Conservation (phyloP, 2,113 vertebrate genomes). For the Myotis davidii region DNA sequence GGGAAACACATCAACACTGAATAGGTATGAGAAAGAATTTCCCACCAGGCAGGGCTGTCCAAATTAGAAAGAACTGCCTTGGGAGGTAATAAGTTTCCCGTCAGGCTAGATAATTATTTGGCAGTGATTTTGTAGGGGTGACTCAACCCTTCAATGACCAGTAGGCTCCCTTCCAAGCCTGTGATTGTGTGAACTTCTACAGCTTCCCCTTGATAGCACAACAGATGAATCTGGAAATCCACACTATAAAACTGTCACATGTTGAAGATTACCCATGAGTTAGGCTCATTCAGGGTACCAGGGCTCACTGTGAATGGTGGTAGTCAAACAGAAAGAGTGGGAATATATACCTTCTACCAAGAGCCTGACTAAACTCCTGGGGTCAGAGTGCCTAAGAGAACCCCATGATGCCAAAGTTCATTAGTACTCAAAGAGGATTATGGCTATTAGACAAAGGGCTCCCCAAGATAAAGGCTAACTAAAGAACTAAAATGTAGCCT, state of each 20-base stretch:
- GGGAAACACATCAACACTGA: constrained; percentile 52
- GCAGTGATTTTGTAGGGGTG: constrained; percentile 62
- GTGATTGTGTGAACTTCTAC: constrained; percentile 58
- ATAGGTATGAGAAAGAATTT: constrained; percentile 65
- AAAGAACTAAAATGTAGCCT: background rate
- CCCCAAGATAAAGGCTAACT: background rate
- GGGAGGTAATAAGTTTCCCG: constrained; percentile 68
- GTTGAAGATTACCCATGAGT: background rate
- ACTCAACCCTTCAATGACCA: constrained; percentile 61
- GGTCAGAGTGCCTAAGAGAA: background rate
- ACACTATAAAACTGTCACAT: background rate
- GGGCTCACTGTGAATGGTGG: background rate
- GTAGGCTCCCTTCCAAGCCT: constrained; percentile 59
- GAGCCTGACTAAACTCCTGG: background rate
- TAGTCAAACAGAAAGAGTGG: background rate
- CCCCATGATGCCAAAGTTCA: background rate
- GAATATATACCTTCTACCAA: constrained; percentile 8
- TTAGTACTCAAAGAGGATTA: background rate
- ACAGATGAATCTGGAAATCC: background rate
- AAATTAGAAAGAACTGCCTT: constrained; percentile 66
- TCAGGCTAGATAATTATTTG: constrained; percentile 74
- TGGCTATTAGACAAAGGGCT: background rate
- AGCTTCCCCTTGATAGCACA: constrained; percentile 2
- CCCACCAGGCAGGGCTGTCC: constrained; percentile 41
- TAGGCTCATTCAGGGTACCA: background rate